Evolutionary conservation across 2,113 vertebrate genomes (phyloP).

Genomic region (Willisornis vidua): DNA sequence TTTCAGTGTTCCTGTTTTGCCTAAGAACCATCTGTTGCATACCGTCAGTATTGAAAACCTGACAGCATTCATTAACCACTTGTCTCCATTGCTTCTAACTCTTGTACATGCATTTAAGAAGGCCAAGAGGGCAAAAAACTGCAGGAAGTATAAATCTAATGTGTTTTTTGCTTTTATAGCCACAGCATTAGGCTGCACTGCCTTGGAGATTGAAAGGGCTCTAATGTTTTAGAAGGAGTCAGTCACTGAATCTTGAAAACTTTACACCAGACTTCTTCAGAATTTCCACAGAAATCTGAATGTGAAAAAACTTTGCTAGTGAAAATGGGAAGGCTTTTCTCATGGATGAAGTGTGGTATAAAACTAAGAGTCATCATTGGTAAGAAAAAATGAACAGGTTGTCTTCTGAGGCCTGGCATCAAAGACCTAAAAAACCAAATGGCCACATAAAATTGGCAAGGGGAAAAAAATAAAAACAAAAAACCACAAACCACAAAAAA

Average conservation of each 20-base stretch:
- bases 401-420: background rate
- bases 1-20: background rate
- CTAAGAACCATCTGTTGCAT: background rate
- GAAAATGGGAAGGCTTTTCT: background rate
- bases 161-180: background rate
- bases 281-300: background rate
- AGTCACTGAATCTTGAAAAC: background rate
- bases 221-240: background rate
- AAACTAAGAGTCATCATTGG: background rate
- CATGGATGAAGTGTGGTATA: background rate
- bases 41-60: background rate
- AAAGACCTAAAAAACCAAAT: background rate
- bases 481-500: too few species aligned
- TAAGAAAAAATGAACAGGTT: background rate
- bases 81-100: background rate
- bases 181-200: background rate
- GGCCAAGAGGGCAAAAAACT: background rate
- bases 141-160: background rate
- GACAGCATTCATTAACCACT: background rate
- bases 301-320: background rate
- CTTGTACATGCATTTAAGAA: background rate
- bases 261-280: background rate
- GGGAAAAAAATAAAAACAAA: fast-evolving
- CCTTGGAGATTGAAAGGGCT: background rate
- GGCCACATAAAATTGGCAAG: fast-evolving